Evolutionary conservation across 2,113 vertebrate species (phyloP).

Genomic region (Melospiza georgiana): DNA sequence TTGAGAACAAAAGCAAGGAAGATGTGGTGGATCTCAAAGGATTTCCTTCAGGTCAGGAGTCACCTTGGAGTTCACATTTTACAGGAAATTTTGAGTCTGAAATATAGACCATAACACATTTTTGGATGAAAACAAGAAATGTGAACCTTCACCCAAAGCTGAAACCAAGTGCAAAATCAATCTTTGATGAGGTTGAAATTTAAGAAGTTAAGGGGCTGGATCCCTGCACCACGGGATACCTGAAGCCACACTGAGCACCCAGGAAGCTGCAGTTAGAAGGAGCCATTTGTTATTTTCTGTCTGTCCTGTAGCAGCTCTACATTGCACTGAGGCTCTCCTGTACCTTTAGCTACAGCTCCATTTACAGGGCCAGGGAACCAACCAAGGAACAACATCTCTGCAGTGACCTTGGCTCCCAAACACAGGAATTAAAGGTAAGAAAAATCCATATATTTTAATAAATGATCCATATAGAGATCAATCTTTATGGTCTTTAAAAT

Average conservation of each 20-base stretch:
- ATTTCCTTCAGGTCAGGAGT: conserved; percentile 55
- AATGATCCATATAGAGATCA: neutral
- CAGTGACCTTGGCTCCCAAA: neutral
- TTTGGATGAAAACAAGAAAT: neutral
- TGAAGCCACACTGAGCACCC: neutral
- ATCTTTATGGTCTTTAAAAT: neutral
- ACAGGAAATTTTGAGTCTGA: conserved; percentile 37
- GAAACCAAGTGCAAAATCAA: neutral
- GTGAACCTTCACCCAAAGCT: conserved; percentile 10
- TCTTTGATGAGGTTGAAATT: neutral
- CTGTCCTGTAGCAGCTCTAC: neutral
- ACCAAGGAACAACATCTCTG: neutral
- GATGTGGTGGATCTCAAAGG: conserved; percentile 16
- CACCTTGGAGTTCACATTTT: neutral
- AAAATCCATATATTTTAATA: neutral
- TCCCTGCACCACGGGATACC: neutral
- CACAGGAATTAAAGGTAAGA: neutral
- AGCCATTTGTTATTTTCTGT: neutral
- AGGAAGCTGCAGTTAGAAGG: neutral
- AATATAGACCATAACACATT: neutral
- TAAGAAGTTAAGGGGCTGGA: neutral
- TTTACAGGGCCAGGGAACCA: neutral
- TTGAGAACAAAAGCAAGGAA: conserved; percentile 47
- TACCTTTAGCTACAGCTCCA: neutral
- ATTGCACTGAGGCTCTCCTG: neutral